These are phyloP conservation scores for Prinia subflava DNA, from an alignment of 2,113 vertebrate species.

Conservation along the genomic window DNA sequence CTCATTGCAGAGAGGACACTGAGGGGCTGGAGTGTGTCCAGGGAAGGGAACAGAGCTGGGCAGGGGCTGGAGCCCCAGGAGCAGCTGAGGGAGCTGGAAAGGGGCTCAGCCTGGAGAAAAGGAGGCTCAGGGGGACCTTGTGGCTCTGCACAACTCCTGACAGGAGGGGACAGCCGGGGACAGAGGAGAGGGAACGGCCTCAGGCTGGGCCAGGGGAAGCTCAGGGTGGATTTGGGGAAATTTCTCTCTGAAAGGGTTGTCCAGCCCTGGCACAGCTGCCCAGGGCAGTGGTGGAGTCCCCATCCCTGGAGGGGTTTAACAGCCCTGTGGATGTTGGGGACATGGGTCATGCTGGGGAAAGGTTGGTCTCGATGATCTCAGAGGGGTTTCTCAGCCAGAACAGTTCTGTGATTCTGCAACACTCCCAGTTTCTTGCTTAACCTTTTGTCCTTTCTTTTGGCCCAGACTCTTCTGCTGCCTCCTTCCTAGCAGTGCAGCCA, in stretches of 20 bases:
- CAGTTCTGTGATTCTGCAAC: background rate
- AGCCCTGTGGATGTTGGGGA: background rate
- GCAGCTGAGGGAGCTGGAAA: background rate
- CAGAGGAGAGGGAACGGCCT: background rate
- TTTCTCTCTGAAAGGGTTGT: fast-evolving
- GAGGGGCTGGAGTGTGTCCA: fast-evolving
- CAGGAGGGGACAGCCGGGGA: background rate
- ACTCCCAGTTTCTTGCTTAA: background rate
- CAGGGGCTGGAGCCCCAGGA: background rate
- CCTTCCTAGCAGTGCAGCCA: background rate
- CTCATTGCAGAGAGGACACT: too few species aligned
- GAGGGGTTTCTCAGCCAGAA: background rate
- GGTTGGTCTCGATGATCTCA: fast-evolving
- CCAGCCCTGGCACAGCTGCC: background rate
- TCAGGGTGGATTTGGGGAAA: background rate
- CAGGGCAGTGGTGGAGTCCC: fast-evolving
- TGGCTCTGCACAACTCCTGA: background rate
- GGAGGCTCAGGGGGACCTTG: background rate
- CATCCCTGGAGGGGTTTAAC: background rate
- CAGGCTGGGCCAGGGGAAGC: background rate
- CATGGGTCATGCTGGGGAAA: background rate
- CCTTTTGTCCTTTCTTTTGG: background rate
- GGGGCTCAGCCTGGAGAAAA: background rate
- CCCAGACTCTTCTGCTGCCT: background rate
- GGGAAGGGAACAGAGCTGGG: fast-evolving